Base-by-base conservation (phyloP, 1,140 invertebrate genomes). In the Polypedilum vanderplanki region DNA sequence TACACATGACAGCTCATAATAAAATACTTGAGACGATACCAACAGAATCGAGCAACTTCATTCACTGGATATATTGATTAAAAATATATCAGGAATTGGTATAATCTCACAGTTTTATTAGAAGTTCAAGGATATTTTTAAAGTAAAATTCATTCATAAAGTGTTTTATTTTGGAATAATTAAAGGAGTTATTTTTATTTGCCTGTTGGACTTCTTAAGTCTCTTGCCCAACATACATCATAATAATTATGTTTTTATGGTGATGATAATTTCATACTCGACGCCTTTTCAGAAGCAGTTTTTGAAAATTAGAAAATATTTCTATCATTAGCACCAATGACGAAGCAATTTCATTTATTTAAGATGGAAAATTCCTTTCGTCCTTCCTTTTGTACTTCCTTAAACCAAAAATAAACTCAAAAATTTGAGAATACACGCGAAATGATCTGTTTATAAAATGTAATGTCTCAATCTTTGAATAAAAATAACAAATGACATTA, bases 381-480 rank as follows among this genome's bases (percentile, higher is more conserved):
- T 33, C 5, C 24, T 33, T 33, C 24, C 24, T 33, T 33, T 33
- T 33, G 5, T 33, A 33, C 24, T 33, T 33, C 24, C 24, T 33
- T 33, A 33, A 33, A 1, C 5, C 24, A 33, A 33, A 33, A 3
- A 33, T 33, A 3, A 33, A 33, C 24, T 33, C 24, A 33, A 33
- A 33, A 3, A 33, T 33, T 33, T 33, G 24, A 33, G 5, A 5
- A 33, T 5, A 33, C 2, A 33, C 24, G 24, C 24, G 46, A 57
- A 57, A n/a, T n/a, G 46, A 57, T 57, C 46, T 57, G 46, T 57
- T 57, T 57, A 57, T n/a, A 57, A 57, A 57, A 57, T n/a, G 46
- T n/a, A 57, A 57, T 33, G 5, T 57, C 12, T n/a, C 46, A 15
- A 0, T 57, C 4, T 57, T 12, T 1, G 10, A n/a, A 57, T n/a